A percentile compares a stretch with the other conserved stretches of the same genome.
phyloP scores from a whole-genome alignment of 1,140 invertebrate genomes.

The Bursaphelenchus mucronatus region DNA sequence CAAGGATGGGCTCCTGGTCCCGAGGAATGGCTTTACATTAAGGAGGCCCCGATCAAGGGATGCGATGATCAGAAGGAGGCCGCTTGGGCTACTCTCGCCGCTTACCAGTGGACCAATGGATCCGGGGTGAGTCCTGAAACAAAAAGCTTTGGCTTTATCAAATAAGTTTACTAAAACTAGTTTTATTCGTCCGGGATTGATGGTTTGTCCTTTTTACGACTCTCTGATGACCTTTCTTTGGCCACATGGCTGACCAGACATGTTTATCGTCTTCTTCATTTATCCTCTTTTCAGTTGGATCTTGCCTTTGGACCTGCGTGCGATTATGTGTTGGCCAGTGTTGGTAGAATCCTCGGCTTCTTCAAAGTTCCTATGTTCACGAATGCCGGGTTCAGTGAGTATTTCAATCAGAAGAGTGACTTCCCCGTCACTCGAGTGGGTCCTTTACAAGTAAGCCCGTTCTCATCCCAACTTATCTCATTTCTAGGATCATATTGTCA shows the following conservation, averaged over 20 bases:
- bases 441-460: slow-evolving; percentile 45
- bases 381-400: slow-evolving; percentile 52
- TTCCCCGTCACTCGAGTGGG: slow-evolving; percentile 44
- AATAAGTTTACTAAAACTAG: neutral
- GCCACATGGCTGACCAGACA: neutral
- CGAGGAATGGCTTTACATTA: slow-evolving; percentile 42
- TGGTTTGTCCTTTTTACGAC: slow-evolving; percentile 3
- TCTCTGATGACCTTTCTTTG: slow-evolving; percentile 2
- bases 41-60: slow-evolving; percentile 34
- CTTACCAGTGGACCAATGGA: slow-evolving; percentile 49
- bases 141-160: neutral
- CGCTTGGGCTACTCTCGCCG: slow-evolving; percentile 51
- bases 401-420: slow-evolving; percentile 34
- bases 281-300: slow-evolving; percentile 35
- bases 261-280: slow-evolving; percentile 17
- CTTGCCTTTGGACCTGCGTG: slow-evolving; percentile 49
- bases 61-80: slow-evolving; percentile 49
- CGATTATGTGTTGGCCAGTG: slow-evolving; percentile 49
- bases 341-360: slow-evolving; percentile 45
- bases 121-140: slow-evolving; percentile 26
- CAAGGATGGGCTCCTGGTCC: slow-evolving; percentile 17
- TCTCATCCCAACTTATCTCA: slow-evolving; percentile 3
- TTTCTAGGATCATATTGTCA: slow-evolving; percentile 47
- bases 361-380: slow-evolving; percentile 49
- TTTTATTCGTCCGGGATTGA: slow-evolving; percentile 9